Percentiles rank a stretch among this genome's conserved stretches.
Evolutionary conservation across 2,113 vertebrate genomes (phyloP).

Genomic region (Rhizomys pruinosus): DNA sequence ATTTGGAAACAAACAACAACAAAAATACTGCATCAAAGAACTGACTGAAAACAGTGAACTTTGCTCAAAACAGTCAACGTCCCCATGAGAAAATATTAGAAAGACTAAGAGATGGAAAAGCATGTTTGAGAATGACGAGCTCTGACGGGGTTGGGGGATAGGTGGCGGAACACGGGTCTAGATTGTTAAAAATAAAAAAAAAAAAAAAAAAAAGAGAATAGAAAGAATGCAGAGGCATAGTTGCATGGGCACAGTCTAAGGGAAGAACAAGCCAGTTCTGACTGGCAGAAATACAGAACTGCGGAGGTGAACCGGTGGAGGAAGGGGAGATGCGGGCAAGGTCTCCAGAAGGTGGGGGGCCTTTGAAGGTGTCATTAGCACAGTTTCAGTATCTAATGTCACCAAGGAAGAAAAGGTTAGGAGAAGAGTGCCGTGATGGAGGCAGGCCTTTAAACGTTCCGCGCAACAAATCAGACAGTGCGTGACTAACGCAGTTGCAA

Average conservation of each 20-base stretch:
- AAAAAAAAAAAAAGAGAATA: too few relatives aligned
- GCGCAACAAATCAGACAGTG: neutral
- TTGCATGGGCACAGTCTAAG: neutral
- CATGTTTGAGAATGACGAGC: too few relatives aligned
- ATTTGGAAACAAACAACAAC: too few relatives aligned
- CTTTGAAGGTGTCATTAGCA: neutral
- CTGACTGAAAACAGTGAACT: too few relatives aligned
- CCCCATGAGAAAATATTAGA: too few relatives aligned
- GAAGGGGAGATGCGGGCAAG: neutral
- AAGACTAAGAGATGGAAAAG: too few relatives aligned
- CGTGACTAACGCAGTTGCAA: neutral
- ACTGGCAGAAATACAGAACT: slow-evolving; percentile 28
- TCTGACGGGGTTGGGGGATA: too few relatives aligned
- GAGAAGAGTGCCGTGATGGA: neutral
- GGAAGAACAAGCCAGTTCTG: neutral
- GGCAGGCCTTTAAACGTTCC: neutral
- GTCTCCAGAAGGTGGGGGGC: neutral
- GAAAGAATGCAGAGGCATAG: slow-evolving; percentile 42
- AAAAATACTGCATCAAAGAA: too few relatives aligned
- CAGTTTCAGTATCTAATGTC: slow-evolving; percentile 17
- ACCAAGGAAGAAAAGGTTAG: neutral
- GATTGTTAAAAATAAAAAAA: too few relatives aligned
- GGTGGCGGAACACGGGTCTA: too few relatives aligned
- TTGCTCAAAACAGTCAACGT: too few relatives aligned
- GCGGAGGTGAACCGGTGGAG: neutral